Percentiles rank a stretch among this genome's conserved stretches.
phyloP scores from a whole-genome alignment of 2,888 invertebrate genomes.

The Phengaris alcon region DNA sequence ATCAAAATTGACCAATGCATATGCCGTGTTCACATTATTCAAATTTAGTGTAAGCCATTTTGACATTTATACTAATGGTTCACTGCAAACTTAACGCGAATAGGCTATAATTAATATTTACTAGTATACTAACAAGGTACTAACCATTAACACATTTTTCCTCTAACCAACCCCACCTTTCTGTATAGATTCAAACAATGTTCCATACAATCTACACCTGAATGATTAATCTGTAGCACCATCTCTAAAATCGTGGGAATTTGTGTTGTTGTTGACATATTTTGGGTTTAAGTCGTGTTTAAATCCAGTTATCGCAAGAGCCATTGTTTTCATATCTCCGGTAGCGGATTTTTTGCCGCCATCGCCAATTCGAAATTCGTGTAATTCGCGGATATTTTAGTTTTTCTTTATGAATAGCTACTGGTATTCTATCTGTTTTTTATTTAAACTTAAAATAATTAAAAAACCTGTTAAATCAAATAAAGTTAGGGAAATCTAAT shows the following conservation, averaged over 20 bases:
- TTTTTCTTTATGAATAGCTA: background rate
- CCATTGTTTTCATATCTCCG: conserved; percentile 4
- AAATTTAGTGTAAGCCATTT: too few relatives aligned
- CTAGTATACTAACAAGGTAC: too few relatives aligned
- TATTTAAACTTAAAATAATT: too few relatives aligned
- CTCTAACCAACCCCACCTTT: background rate
- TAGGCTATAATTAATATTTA: too few relatives aligned
- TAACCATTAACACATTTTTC: too few relatives aligned
- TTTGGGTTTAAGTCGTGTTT: background rate
- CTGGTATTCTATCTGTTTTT: background rate
- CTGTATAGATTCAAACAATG: background rate
- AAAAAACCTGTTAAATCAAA: too few relatives aligned
- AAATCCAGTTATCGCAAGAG: conserved; percentile 2
- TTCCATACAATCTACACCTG: background rate
- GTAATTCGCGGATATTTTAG: background rate
- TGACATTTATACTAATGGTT: too few relatives aligned
- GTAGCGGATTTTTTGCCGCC: conserved; percentile 2
- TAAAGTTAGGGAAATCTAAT: too few relatives aligned
- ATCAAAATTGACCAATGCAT: too few relatives aligned
- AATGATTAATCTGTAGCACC: background rate
- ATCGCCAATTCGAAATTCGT: conserved; percentile 1
- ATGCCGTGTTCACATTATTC: too few relatives aligned
- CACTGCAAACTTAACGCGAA: too few relatives aligned
- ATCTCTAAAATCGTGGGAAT: conserved; percentile 1
- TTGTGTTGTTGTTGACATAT: background rate